These are phyloP conservation scores for Nymphalis polychloros DNA, from an alignment of 2,888 invertebrate species.

Conservation along the genomic window DNA sequence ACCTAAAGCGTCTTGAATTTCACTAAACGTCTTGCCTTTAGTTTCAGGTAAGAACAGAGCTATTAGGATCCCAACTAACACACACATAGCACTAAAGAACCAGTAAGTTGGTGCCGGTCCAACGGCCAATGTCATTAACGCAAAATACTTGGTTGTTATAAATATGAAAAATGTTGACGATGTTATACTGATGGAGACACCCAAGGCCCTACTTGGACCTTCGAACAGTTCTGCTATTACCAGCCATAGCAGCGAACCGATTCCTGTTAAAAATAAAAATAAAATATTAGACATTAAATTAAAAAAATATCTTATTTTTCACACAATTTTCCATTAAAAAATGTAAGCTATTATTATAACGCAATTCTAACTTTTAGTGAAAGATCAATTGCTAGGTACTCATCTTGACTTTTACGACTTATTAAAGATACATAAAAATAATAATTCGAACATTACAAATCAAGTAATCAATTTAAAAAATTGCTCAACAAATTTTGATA, in stretches of 20 bases:
- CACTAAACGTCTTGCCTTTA: slow-evolving; percentile 61
- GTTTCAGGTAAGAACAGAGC: slow-evolving; percentile 63
- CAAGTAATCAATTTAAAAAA: no score
- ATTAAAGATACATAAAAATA: no score
- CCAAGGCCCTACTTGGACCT: slow-evolving; percentile 52
- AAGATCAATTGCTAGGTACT: no score
- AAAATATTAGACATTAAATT: no score
- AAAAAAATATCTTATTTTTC: no score
- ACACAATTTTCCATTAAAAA: no score
- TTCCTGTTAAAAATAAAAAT: slow-evolving; percentile 48
- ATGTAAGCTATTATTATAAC: no score
- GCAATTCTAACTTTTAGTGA: no score
- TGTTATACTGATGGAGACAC: slow-evolving; percentile 45
- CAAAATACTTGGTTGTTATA: slow-evolving; percentile 55
- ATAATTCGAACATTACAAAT: no score
- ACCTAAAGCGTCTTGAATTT: slow-evolving; percentile 58
- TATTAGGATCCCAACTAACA: slow-evolving; percentile 47
- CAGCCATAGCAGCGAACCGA: slow-evolving; percentile 59
- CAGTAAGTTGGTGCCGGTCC: slow-evolving; percentile 58
- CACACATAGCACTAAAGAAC: slow-evolving; percentile 49
- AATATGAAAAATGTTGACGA: slow-evolving; percentile 45
- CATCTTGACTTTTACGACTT: no score
- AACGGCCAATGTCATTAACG: slow-evolving; percentile 44
- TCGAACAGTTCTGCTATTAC: slow-evolving; percentile 60
- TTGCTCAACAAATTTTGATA: no score